These are phyloP conservation scores for Drosophila mettleri DNA, from an alignment of 2,888 invertebrate species.

Conservation along the genomic window DNA sequence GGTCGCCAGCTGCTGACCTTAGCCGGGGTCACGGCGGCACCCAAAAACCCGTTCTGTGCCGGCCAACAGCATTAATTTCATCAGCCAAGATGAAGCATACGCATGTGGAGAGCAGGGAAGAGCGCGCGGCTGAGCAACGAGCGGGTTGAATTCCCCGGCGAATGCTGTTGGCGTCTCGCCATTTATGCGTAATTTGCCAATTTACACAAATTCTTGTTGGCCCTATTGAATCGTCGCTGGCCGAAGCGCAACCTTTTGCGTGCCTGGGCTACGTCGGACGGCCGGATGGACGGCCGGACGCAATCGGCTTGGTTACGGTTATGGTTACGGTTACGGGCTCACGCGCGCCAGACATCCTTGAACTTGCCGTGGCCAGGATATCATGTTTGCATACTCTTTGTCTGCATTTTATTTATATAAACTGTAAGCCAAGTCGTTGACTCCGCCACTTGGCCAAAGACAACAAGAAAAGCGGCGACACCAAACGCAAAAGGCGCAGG, in stretches of 20 bases:
- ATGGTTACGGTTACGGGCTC: slow-evolving; percentile 52
- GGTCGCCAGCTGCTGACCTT: slow-evolving; percentile 38
- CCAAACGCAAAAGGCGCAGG: neutral
- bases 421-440: slow-evolving; percentile 67
- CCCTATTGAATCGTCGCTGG: slow-evolving; percentile 44
- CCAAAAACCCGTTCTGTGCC: slow-evolving; percentile 49
- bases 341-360: slow-evolving; percentile 70
- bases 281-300: neutral
- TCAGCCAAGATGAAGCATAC: slow-evolving; percentile 51
- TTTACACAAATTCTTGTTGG: slow-evolving; percentile 60
- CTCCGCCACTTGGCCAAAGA: slow-evolving; percentile 38
- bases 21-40: slow-evolving; percentile 44
- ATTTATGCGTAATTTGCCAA: slow-evolving; percentile 66
- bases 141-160: slow-evolving; percentile 49
- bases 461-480: slow-evolving; percentile 7
- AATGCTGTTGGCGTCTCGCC: slow-evolving; percentile 42
- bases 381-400: slow-evolving; percentile 73
- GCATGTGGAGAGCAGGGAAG: too few relatives aligned
- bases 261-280: slow-evolving; percentile 24
- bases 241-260: slow-evolving; percentile 42
- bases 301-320: neutral
- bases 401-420: slow-evolving; percentile 69
- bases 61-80: slow-evolving; percentile 49
- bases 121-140: slow-evolving; percentile 12
- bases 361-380: slow-evolving; percentile 72